phyloP scores from a whole-genome alignment of 2,797 vertebrate genomes.

The Lemur catta region DNA sequence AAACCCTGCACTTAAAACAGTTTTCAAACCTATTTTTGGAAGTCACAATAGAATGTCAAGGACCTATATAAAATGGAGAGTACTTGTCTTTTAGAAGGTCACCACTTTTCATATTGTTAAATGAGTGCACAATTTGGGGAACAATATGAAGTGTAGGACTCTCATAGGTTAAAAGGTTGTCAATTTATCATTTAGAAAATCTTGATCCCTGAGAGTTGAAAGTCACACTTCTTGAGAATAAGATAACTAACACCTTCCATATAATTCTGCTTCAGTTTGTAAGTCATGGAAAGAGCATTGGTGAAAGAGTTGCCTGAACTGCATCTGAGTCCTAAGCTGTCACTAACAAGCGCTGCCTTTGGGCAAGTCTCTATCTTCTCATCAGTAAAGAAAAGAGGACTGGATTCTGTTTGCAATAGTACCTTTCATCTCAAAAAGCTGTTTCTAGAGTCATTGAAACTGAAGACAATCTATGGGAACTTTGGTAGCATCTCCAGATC shows the following conservation, averaged over 20 bases:
- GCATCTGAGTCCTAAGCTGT: background rate
- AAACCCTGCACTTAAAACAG: background rate
- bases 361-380: background rate
- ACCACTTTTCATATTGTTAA: background rate
- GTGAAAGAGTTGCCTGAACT: background rate
- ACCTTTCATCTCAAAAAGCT: background rate
- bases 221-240: background rate
- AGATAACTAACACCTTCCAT: background rate
- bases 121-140: background rate
- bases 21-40: background rate
- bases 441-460: background rate
- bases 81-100: background rate
- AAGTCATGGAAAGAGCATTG: background rate
- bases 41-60: background rate
- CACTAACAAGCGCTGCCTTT: background rate
- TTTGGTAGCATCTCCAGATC: background rate
- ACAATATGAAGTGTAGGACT: background rate
- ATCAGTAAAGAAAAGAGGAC: background rate
- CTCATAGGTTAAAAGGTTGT: background rate
- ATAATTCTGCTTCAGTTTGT: background rate
- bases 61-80: background rate
- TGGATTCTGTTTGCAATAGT: background rate
- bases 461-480: background rate
- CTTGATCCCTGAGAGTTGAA: background rate
- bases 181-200: conserved; percentile 31